These are phyloP conservation scores for Procambarus virginalis DNA, from an alignment of 1,140 invertebrate species.

Conservation along the genomic window DNA sequence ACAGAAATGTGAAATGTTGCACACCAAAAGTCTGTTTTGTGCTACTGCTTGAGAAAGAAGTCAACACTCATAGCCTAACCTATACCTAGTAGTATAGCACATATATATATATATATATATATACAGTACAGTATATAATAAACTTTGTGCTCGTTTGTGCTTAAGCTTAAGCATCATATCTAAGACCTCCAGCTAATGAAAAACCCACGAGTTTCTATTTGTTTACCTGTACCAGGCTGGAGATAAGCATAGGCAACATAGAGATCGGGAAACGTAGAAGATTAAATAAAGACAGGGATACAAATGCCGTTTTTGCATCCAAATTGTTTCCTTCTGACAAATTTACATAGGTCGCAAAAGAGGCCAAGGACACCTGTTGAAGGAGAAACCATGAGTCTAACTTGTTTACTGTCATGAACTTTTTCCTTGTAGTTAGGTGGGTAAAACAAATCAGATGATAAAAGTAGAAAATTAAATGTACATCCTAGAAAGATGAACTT, in stretches of 20 bases:
- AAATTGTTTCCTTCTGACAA: conserved; percentile 75
- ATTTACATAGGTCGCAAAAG: conserved; percentile 77
- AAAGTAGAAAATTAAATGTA: no score
- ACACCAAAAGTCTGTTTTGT: no score
- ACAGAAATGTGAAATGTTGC: no score
- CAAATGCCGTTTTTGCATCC: conserved; percentile 86
- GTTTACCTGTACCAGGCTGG: conserved; percentile 75
- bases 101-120: no score
- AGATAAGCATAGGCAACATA: conserved; percentile 78
- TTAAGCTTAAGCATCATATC: background rate
- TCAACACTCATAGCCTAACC: no score
- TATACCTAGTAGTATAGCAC: no score
- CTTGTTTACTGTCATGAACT: background rate
- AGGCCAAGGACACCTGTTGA: conserved; percentile 74
- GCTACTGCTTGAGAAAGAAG: no score
- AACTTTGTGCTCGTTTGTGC: background rate
- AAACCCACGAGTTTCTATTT: background rate
- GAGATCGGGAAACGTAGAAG: conserved; percentile 92
- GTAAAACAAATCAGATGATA: no score
- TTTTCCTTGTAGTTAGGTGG: no score
- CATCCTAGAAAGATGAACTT: no score
- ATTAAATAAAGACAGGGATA: conserved; percentile 97
- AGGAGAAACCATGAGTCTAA: background rate
- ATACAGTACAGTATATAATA: no score
- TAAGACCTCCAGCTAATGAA: background rate